phyloP scores from a whole-genome alignment of 2,888 invertebrate species.

The Ditula angustiorana region DNA sequence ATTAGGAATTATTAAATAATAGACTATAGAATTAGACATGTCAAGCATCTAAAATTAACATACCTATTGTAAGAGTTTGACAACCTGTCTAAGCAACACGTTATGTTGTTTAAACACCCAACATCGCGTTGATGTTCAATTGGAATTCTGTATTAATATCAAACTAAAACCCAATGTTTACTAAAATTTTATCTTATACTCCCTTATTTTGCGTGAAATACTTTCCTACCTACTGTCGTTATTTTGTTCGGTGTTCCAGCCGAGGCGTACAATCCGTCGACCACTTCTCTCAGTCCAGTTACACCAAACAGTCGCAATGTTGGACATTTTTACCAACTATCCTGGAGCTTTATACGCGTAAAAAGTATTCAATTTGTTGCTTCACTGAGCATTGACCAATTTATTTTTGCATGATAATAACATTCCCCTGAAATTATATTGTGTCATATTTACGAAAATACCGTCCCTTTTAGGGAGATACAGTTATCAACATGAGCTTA shows the following conservation, averaged over 20 bases:
- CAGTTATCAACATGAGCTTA: constrained; percentile 11
- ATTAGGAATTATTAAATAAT: too few species aligned
- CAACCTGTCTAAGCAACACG: too few species aligned
- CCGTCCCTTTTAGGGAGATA: background rate
- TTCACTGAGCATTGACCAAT: constrained; percentile 1
- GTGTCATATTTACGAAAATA: constrained; percentile 12
- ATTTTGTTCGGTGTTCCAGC: background rate
- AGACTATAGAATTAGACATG: too few species aligned
- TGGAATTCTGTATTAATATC: too few species aligned
- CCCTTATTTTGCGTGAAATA: background rate
- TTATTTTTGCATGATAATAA: constrained; percentile 6
- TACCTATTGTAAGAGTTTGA: too few species aligned
- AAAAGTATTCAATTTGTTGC: constrained; percentile 6
- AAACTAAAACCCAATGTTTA: too few species aligned
- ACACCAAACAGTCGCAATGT: constrained; percentile 12
- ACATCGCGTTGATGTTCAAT: too few species aligned
- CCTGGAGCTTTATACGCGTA: background rate
- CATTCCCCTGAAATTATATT: background rate
- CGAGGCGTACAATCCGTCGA: constrained; percentile 6
- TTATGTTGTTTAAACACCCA: too few species aligned
- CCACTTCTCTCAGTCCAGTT: constrained; percentile 28
- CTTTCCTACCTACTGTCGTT: constrained; percentile 1
- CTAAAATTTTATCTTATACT: background rate
- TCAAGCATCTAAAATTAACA: too few species aligned
- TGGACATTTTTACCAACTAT: background rate